A percentile compares a stretch with the other conserved stretches of the same genome.
Evolutionary conservation across 2,797 vertebrate species (phyloP).

Genomic region (Hozukius guyotensis): DNA sequence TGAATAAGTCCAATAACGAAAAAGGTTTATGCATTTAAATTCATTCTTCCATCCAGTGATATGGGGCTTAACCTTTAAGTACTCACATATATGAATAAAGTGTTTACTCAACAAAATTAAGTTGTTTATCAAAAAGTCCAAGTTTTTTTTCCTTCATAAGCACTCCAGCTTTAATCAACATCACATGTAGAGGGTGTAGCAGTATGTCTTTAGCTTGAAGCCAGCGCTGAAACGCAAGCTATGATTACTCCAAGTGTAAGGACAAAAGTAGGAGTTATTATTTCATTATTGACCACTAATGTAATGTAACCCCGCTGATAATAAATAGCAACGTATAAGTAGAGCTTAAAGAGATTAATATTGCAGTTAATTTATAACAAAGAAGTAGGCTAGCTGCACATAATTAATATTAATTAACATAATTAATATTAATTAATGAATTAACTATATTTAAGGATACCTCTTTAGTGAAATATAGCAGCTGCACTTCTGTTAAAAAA

Average conservation of each 20-base stretch:
- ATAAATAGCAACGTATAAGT: slow-evolving; percentile 58
- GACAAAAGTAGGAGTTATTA: slow-evolving; percentile 2
- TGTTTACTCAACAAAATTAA: background rate
- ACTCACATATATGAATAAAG: background rate
- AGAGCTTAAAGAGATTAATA: slow-evolving; percentile 74
- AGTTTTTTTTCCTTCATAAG: background rate
- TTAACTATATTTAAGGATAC: slow-evolving; percentile 72
- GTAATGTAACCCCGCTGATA: slow-evolving; percentile 38
- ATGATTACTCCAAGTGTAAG: slow-evolving; percentile 18
- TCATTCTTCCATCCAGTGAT: background rate
- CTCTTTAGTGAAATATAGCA: slow-evolving; percentile 58
- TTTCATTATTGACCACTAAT: slow-evolving; percentile 43
- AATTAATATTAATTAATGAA: slow-evolving; percentile 76
- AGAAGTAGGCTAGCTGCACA: slow-evolving; percentile 54
- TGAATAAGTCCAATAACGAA: background rate
- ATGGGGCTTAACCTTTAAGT: background rate
- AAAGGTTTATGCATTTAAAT: background rate
- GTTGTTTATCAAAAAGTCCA: background rate
- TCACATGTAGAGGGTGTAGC: background rate
- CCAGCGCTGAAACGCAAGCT: too few species aligned
- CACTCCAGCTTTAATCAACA: background rate
- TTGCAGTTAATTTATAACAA: slow-evolving; percentile 64
- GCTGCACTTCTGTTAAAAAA: slow-evolving; percentile 24
- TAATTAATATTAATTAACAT: slow-evolving; percentile 76
- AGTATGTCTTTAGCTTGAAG: background rate